Evolutionary conservation across 2,113 vertebrate species (phyloP), one percentile per base, ranked within the genome.

Genomic region (Felis chaus): DNA sequence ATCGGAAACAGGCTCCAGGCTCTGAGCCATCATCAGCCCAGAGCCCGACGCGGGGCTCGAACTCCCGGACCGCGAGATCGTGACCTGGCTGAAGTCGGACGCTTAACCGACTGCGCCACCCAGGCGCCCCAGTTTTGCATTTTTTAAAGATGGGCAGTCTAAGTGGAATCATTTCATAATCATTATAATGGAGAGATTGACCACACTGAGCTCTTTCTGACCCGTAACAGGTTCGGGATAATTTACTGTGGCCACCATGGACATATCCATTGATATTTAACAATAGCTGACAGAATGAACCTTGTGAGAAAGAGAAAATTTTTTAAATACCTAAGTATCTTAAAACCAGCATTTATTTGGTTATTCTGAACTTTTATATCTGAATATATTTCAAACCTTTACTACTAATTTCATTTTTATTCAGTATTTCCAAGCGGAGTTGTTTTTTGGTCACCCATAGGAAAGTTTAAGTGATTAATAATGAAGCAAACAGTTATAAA

Each of bases 311-410:
- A 66, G 25, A 76, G 6, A 61, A 55, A 13, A 39, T 31, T 13
- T 69, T 87, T 61, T 9, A 87, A 85, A 29, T 81, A 31, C 19
- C 16, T 53, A 4, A 78, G 0, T 53, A 11, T 80, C 85, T 84
- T 68, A 23, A 92, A 94, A 61, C 19, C 25, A 50, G 11, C 7
- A 48, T 82, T 71, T 86, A 50, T 83, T 96, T 90, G 18, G 18
- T 94, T 92, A 66, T 71, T 89, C 7, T 71, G 50, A 94, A 7
- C 23, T 92, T 96, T 71, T 55, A 39, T 61, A 95, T 94, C 41
- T 78, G n/a, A 79, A 29, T 95, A 12, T 53, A 71, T 91, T 78
- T 33, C 5, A 65, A 65, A n/a, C 9, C 8, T 65, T 76, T 63
- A 78, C 36, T 94, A 25, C 15, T 57, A 1, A 74, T 53, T 95